Percentiles rank a stretch among this genome's conserved stretches.
Conservation (phyloP, 2,888 invertebrate genomes). For the Theodoxus fluviatilis region DNA sequence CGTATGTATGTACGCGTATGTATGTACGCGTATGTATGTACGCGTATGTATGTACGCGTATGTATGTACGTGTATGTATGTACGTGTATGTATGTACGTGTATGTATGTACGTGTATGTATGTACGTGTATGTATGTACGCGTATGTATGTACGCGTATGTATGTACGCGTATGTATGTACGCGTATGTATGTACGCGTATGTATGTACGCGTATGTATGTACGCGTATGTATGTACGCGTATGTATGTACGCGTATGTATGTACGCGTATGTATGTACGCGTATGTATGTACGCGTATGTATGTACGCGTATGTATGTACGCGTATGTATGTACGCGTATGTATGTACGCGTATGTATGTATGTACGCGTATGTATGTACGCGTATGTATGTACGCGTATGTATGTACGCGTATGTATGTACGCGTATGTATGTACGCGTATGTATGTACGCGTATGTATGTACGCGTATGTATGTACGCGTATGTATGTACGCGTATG, state of each 20-base stretch:
- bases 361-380: not conserved
- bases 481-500: not conserved
- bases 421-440: too few species aligned
- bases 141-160: not conserved
- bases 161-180: conserved; percentile 7
- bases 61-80: conserved; percentile 9
- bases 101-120: not conserved
- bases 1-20: not conserved
- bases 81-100: conserved; percentile 20
- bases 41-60: conserved; percentile 2
- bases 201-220: not conserved
- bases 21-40: not conserved
- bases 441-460: not conserved
- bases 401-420: not conserved
- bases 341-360: not conserved
- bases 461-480: not conserved
- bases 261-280: not conserved
- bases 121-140: not conserved
- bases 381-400: not conserved
- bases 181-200: not conserved
- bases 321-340: conserved; percentile 9
- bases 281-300: conserved; percentile 9
- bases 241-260: not conserved
- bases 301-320: not conserved
- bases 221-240: not conserved